Evolutionary conservation across 1,140 invertebrate genomes (phyloP), one percentile per base, ranked within the genome.

Genomic region (Chironomus tepperi): DNA sequence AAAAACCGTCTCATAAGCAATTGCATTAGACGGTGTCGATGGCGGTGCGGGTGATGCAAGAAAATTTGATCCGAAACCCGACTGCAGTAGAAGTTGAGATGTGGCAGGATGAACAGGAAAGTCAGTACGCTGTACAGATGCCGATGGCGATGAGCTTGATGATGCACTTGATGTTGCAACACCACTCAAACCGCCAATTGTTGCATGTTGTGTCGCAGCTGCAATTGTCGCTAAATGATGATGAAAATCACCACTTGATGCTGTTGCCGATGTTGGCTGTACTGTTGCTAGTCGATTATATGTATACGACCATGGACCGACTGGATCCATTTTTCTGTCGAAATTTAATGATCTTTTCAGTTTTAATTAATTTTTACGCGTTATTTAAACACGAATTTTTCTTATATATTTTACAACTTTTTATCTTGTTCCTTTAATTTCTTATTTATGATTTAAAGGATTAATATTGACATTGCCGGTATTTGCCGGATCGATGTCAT

Each of bases 261-360:
- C 85, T 79, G 84, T 84, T 72, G 86, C 85, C 2, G 65, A 18
- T 70, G 65, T 9, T 8, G 65, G 65, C 77, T 88, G 85, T 77
- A 88, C 86, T 76, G 86, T 84, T 77, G 86, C 84, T 81, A 91
- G 82, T 77, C 89, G 88, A 84, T 91, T 91, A 86, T 91, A 91
- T 74, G 89, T 88, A 79, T 89, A 85, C n/a, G n/a, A 18, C 90
- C 90, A 91, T 85, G 90, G 89, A 84, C 89, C 89, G 83, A 89
- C 89, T 80, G 90, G 89, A 89, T 91, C 90, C 89, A 91, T 91
- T 10, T 47, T 47, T 47, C 1, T 47, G 12, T 57, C 24, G 24
- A 34, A 2, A 57, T 57, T 57, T 57, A 47, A 47, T 10, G 43
- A 47, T 10, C 8, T 47, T 15, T 3, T 57, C 47, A 57, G 3